A percentile compares a stretch with the other conserved stretches of the same genome.
Evolutionary conservation across 2,888 invertebrate species (phyloP).

Genomic region (Polymixis lichenea): DNA sequence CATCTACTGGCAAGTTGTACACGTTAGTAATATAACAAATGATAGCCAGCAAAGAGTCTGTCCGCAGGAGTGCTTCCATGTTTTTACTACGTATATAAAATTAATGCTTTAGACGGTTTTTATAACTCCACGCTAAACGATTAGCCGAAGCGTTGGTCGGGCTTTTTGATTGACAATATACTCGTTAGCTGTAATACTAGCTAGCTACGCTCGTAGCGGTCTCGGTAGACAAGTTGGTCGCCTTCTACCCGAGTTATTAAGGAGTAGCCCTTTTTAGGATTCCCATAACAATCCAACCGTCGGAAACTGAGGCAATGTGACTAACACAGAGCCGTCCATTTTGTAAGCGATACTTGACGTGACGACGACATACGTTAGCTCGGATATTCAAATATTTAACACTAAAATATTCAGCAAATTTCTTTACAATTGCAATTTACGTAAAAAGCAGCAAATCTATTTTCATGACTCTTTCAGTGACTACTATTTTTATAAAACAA

Average conservation of each 20-base stretch:
- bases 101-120: conserved; percentile 85
- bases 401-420: conserved; percentile 43
- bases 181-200: conserved; percentile 69
- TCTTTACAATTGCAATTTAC: conserved; percentile 45
- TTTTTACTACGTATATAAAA: conserved; percentile 87
- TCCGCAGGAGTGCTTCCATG: conserved; percentile 90
- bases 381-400: conserved; percentile 24
- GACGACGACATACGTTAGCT: conserved; percentile 38
- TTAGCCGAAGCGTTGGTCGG: conserved; percentile 75
- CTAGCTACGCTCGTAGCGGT: conserved; percentile 65
- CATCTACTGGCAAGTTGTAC: conserved; percentile 61
- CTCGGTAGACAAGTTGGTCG: conserved; percentile 59
- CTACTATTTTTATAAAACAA: conserved; percentile 71
- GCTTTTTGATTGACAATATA: conserved; percentile 85
- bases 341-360: conserved; percentile 65
- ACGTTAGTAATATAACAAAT: conserved; percentile 67
- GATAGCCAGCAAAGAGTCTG: conserved; percentile 88
- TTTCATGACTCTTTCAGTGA: conserved; percentile 69
- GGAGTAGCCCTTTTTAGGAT: conserved; percentile 64
- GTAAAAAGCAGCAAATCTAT: conserved; percentile 65
- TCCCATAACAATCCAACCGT: conserved; percentile 52
- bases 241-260: conserved; percentile 61
- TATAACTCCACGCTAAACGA: conserved; percentile 79
- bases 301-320: conserved; percentile 69
- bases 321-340: conserved; percentile 75